These are phyloP conservation scores for Drosophila burlai DNA, from an alignment of 1,140 invertebrate genomes.

Conservation along the genomic window DNA sequence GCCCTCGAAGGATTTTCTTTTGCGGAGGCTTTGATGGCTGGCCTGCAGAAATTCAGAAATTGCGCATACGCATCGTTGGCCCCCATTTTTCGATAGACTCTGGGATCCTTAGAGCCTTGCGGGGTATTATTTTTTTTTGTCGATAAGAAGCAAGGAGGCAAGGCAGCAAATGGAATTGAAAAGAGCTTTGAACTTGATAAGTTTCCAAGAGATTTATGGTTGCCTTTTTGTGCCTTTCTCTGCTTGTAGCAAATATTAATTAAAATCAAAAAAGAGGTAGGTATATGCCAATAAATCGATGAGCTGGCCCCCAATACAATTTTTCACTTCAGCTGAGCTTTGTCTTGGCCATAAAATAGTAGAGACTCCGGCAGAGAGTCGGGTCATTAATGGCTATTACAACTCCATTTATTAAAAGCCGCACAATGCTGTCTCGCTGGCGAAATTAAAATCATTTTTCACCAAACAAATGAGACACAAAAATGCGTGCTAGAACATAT, in stretches of 20 bases:
- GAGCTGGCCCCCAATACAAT: neutral
- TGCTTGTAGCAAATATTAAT: neutral
- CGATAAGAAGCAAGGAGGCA: neutral
- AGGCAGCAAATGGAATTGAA: neutral
- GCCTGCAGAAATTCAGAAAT: slow-evolving; percentile 1
- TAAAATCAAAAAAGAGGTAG: neutral
- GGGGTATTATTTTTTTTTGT: neutral
- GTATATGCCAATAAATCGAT: neutral
- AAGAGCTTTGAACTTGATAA: neutral
- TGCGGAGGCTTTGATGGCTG: neutral
- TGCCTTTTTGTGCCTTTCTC: neutral
- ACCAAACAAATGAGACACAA: slow-evolving; percentile 62
- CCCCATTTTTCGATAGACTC: neutral
- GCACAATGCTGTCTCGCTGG: slow-evolving; percentile 20
- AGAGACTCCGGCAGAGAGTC: neutral
- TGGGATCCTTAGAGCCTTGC: neutral
- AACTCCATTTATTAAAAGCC: slow-evolving; percentile 53
- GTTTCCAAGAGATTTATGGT: too few relatives aligned
- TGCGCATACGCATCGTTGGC: neutral
- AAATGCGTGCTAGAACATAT: slow-evolving; percentile 69
- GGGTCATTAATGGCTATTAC: slow-evolving; percentile 19
- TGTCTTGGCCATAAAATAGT: slow-evolving; percentile 1
- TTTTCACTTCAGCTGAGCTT: neutral
- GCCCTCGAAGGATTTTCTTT: neutral
- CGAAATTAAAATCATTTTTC: slow-evolving; percentile 73